These are phyloP conservation scores for Sinonovacula constricta DNA, from an alignment of 1,140 invertebrate genomes.

Conservation along the genomic window DNA sequence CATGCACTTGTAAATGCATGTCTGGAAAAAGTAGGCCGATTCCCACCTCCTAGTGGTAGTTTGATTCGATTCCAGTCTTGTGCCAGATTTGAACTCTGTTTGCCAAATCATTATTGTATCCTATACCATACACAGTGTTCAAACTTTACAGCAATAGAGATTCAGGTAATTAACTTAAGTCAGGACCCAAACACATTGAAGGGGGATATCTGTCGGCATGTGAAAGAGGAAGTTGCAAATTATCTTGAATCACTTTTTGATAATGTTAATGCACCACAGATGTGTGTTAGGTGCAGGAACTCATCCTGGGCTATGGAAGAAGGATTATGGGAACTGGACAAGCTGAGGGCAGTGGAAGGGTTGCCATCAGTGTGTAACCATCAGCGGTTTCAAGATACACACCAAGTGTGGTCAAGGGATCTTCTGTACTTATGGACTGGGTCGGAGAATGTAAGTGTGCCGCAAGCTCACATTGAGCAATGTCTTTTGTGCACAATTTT, in stretches of 20 bases:
- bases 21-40: background rate
- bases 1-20: constrained; percentile 6
- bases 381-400: too few species aligned
- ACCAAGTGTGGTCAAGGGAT: too few species aligned
- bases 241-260: constrained; percentile 18
- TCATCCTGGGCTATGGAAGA: background rate
- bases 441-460: too few species aligned
- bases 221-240: background rate
- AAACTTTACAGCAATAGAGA: background rate
- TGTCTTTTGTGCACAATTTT: too few species aligned
- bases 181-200: background rate
- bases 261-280: background rate
- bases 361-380: too few species aligned
- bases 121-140: background rate
- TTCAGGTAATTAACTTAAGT: constrained; percentile 18
- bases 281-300: constrained; percentile 1
- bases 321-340: background rate
- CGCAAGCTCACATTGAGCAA: too few species aligned
- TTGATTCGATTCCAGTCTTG: background rate
- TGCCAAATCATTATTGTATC: background rate
- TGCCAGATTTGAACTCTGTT: background rate
- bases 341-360: too few species aligned
- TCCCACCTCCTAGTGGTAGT: background rate
- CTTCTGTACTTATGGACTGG: too few species aligned
- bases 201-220: background rate